These are phyloP conservation scores for Uloborus diversus DNA, from an alignment of 1,140 invertebrate genomes.

Conservation along the genomic window DNA sequence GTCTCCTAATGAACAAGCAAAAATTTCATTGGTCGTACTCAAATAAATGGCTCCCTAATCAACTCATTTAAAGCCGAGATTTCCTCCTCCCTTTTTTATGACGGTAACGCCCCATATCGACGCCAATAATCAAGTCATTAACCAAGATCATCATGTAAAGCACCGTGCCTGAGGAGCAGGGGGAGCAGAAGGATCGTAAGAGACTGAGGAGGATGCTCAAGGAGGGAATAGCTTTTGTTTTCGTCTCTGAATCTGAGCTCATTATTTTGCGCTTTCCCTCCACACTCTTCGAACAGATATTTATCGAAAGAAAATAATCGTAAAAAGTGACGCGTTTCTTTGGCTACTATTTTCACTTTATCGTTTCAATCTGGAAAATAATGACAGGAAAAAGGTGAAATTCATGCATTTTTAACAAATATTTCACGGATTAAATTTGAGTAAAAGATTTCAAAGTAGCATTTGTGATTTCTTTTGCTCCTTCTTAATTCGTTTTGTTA, in stretches of 20 bases:
- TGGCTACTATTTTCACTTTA: too few relatives aligned
- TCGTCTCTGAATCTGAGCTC: conserved; percentile 3
- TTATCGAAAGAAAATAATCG: too few relatives aligned
- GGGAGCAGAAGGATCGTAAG: background rate
- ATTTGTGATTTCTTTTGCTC: too few relatives aligned
- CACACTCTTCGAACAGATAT: too few relatives aligned
- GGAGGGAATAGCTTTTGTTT: background rate
- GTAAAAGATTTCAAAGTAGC: too few relatives aligned
- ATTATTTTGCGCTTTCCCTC: conserved; percentile 17
- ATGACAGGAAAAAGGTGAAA: too few relatives aligned
- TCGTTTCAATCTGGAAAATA: too few relatives aligned
- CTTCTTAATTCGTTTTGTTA: too few relatives aligned
- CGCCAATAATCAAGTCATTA: conserved; percentile 49
- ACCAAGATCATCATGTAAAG: conserved; percentile 17
- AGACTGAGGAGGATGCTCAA: background rate
- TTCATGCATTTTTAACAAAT: too few relatives aligned
- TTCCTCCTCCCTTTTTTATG: conserved; percentile 27
- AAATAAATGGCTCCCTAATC: conserved; percentile 50
- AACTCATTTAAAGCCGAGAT: conserved; percentile 36
- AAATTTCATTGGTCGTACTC: conserved; percentile 33
- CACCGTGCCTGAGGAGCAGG: background rate
- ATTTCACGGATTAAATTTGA: too few relatives aligned
- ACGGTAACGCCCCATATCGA: conserved; percentile 48
- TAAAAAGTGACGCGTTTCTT: too few relatives aligned
- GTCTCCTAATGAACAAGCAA: conserved; percentile 49